Evolutionary conservation across 2,888 invertebrate genomes (phyloP).

Genomic region (Cheilosia impressa): DNA sequence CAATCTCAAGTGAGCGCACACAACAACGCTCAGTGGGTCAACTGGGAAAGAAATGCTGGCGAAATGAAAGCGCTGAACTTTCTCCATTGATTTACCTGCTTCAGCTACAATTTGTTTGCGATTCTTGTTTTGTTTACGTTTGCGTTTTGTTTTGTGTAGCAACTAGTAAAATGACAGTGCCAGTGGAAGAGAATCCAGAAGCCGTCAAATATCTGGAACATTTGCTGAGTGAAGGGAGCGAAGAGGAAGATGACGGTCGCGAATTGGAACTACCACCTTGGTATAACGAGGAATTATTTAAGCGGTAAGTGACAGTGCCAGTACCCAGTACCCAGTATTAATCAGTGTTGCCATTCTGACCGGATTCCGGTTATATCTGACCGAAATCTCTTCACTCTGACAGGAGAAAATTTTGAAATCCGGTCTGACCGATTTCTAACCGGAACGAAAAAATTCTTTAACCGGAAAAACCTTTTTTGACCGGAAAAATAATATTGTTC

Average conservation of each 20-base stretch:
- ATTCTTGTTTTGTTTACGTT: conserved; percentile 29
- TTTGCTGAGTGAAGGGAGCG: conserved; percentile 79
- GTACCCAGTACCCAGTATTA: too few species aligned
- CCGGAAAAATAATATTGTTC: too few species aligned
- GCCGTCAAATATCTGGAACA: conserved; percentile 80
- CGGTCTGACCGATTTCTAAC: too few species aligned
- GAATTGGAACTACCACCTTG: conserved; percentile 86
- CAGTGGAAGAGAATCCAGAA: conserved; percentile 68
- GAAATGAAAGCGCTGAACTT: conserved; percentile 50
- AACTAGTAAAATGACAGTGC: conserved; percentile 11
- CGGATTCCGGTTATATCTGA: too few species aligned
- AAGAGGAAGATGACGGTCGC: conserved; percentile 80
- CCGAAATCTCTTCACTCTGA: too few species aligned
- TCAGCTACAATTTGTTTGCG: too few species aligned
- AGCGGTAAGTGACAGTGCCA: conserved; percentile 84
- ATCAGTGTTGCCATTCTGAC: too few species aligned
- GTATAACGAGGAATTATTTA: conserved; percentile 88
- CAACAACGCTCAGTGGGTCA: conserved; percentile 22
- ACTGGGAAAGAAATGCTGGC: background rate
- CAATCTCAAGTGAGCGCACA: background rate
- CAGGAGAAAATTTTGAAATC: too few species aligned
- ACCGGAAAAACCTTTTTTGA: too few species aligned
- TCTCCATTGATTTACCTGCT: conserved; percentile 18
- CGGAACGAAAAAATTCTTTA: too few species aligned
- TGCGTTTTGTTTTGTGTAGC: conserved; percentile 19